Evolutionary conservation across 2,797 vertebrate genomes (phyloP), one percentile per base, ranked within the genome.

Genomic region (Phataginus tetradactyla): DNA sequence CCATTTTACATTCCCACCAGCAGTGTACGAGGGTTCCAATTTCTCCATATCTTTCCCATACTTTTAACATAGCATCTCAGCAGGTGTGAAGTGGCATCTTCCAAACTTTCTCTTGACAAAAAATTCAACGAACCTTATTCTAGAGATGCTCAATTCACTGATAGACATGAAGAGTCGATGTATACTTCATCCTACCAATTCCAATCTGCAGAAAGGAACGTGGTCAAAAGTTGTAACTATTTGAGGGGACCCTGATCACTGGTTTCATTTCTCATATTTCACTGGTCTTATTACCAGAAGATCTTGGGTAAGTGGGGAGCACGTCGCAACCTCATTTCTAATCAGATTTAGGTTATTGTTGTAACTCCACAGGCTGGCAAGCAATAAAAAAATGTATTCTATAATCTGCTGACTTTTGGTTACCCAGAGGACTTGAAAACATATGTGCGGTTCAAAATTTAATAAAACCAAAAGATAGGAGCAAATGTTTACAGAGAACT

Each of bases 401-500:
- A 79, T 96, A 87, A 95, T 95, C 94, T 95, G 92, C 92, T 94
- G 93, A 96, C 91, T 89, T 97, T 97, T 89, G 53, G 93, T 86
- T 96, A 88, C 95, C 86, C 93, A 53, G 89, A 96, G 95, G 91
- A 83, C 91, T 95, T 74, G 37, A 64, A 81, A 91, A 80, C 78
- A 95, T 95, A 95, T 32, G 81, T 94, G 86, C 78, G 42, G 92
- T 93, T 95, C 72, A 45, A 93, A 97, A 96, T 96, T 95, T 95
- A 97, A 97, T 95, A 97, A 98, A 97, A 94, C 69, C 79, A 29
- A 86, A 86, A 59, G 89, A 95, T 34, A 61, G 86, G 83, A 94
- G 84, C 86, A 89, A 97, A 93, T 97, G 89, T 96, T 96, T 88
- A 91, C 91, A 93, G 78, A 94, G 94, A 97, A 95, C 97, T 96